These are phyloP conservation scores for Pterocles orientalis DNA, from an alignment of 2,113 vertebrate genomes.

Conservation along the genomic window DNA sequence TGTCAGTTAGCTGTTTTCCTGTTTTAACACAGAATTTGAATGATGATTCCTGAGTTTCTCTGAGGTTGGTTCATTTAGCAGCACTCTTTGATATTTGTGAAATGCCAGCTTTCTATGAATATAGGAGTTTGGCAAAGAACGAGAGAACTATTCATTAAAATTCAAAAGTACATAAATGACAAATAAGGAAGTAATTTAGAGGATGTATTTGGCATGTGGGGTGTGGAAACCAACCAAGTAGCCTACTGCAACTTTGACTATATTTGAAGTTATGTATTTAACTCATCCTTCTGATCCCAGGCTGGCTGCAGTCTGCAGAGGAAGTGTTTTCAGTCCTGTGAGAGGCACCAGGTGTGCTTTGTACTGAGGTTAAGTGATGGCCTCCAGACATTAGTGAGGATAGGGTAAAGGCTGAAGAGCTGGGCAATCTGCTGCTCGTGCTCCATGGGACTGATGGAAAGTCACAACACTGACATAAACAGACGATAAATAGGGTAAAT, in stretches of 20 bases:
- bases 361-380: background rate
- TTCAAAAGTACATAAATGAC: slow-evolving; percentile 75
- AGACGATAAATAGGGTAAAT: background rate
- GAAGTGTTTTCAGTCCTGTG: background rate
- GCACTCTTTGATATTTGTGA: slow-evolving; percentile 73
- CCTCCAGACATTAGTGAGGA: background rate
- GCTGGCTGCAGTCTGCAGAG: background rate
- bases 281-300: slow-evolving; percentile 43
- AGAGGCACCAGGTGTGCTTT: slow-evolving; percentile 3
- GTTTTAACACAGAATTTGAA: slow-evolving; percentile 55
- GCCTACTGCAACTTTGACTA: slow-evolving; percentile 66
- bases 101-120: slow-evolving; percentile 78
- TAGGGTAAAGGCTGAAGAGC: background rate
- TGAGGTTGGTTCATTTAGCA: slow-evolving; percentile 67
- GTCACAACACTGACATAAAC: background rate
- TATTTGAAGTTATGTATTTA: slow-evolving; percentile 59
- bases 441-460: background rate
- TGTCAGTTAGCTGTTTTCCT: slow-evolving; percentile 60
- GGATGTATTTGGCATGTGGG: slow-evolving; percentile 67
- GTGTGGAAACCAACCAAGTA: slow-evolving; percentile 67
- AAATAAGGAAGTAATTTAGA: slow-evolving; percentile 75
- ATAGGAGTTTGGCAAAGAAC: slow-evolving; percentile 72
- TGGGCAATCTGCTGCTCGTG: background rate
- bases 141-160: slow-evolving; percentile 73
- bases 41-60: slow-evolving; percentile 65